These are phyloP conservation scores for Caenorhabditis briggsae DNA, from an alignment of 1,140 invertebrate species.

Conservation along the genomic window DNA sequence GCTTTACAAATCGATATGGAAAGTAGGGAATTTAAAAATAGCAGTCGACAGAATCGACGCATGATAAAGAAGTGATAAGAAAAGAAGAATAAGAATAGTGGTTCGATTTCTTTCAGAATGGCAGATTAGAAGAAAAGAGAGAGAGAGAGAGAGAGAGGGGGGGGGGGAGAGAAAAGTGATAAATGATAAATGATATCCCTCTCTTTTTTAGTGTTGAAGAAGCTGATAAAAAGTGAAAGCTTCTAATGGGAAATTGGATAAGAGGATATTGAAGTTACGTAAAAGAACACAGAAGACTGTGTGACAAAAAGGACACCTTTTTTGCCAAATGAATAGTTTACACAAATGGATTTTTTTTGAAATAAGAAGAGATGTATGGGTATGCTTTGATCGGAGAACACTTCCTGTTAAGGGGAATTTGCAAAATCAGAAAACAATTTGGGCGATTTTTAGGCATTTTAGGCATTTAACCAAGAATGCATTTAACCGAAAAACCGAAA, in stretches of 20 bases:
- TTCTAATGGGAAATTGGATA: background rate
- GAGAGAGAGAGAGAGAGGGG: background rate
- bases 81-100: background rate
- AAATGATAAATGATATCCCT: background rate
- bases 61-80: background rate
- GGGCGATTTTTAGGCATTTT: too few species aligned
- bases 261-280: background rate
- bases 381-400: too few species aligned
- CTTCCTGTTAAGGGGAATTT: too few species aligned
- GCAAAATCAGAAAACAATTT: too few species aligned
- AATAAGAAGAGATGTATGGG: too few species aligned
- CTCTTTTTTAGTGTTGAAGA: background rate
- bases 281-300: background rate
- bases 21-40: background rate
- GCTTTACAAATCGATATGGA: background rate
- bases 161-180: background rate
- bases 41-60: background rate
- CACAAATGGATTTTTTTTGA: too few species aligned
- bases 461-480: too few species aligned
- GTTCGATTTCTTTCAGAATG: background rate
- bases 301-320: slow-evolving; percentile 47
- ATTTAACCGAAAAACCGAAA: too few species aligned
- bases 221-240: slow-evolving; percentile 1
- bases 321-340: too few species aligned
- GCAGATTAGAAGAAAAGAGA: background rate